Evolutionary conservation across 2,888 invertebrate genomes (phyloP), one percentile per base, ranked within the genome.

Genomic region (Octodonta nipae): DNA sequence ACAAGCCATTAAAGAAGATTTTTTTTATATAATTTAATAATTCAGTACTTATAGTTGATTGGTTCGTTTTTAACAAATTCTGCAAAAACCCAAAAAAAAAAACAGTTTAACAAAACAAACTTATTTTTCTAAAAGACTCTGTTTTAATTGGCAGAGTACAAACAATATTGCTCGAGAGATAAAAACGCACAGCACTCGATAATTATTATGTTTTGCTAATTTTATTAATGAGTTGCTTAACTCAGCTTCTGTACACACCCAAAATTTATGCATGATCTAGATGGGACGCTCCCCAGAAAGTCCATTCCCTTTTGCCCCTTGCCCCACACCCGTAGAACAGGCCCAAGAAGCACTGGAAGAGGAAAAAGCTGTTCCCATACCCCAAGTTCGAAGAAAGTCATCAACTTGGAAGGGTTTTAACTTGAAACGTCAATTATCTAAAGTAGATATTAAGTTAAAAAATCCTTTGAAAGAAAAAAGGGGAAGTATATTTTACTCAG

Each of bases 341-440:
- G 65, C 65, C 33, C 52, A 46, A 44, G 65, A 66, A 47, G 63
- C 61, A 36, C 36, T 56, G 39, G 68, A 67, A 44, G 59, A 56
- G 34, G 54, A 54, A 13, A 24, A 35, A 22, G 46, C 54, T 14
- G 46, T 56, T 6, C 55, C 58, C 3, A 57, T 60, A 34, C 56
- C 40, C 60, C 65, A 58, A 22, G 40, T 28, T 13, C 34, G 47
- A 32, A 61, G 77, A 39, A 68, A 78, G 46, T 75, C 76, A 49
- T 60, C 62, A 13, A 77, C 78, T 16, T 70, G 74, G 43, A 82
- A 80, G 61, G 73, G 73, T 38, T 82, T 83, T 65, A 81, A 77
- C 59, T 66, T 85, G 37, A 85, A 85, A 61, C 74, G 83, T 47
- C 83, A 84, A 62, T 69, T 85, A 47, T 82, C 81, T 40, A 79